These are phyloP conservation scores for Microcebus murinus DNA, from an alignment of 2,113 vertebrate species.

Conservation along the genomic window DNA sequence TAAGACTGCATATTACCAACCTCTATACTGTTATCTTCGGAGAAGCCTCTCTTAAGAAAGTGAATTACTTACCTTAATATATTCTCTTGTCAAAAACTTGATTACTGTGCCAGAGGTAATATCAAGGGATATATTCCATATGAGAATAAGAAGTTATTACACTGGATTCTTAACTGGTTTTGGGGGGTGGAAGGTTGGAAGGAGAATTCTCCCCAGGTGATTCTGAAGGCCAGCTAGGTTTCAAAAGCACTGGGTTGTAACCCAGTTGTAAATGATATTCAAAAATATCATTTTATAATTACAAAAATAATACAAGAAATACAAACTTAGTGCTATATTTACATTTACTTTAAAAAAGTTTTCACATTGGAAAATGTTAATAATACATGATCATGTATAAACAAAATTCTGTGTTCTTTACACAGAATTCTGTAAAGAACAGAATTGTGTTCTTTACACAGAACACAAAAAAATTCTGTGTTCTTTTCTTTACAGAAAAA, in stretches of 20 bases:
- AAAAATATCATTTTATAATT: not conserved
- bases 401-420: not conserved
- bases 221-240: not conserved
- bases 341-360: not conserved
- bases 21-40: not conserved
- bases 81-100: not conserved
- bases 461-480: not conserved
- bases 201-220: not conserved
- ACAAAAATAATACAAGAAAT: not conserved
- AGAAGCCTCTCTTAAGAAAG: not conserved
- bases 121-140: not conserved
- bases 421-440: no score
- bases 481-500: not conserved
- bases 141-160: not conserved
- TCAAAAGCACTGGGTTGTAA: not conserved
- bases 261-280: not conserved
- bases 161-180: not conserved
- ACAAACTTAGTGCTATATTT: not conserved
- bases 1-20: not conserved
- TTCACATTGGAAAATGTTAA: not conserved
- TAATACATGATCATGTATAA: not conserved
- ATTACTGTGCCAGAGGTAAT: not conserved
- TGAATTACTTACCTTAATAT: not conserved
- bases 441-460: no score
- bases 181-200: no score